Evolutionary conservation across 2,888 invertebrate genomes (phyloP), one percentile per base, ranked within the genome.

Genomic region (Macaria liturata): DNA sequence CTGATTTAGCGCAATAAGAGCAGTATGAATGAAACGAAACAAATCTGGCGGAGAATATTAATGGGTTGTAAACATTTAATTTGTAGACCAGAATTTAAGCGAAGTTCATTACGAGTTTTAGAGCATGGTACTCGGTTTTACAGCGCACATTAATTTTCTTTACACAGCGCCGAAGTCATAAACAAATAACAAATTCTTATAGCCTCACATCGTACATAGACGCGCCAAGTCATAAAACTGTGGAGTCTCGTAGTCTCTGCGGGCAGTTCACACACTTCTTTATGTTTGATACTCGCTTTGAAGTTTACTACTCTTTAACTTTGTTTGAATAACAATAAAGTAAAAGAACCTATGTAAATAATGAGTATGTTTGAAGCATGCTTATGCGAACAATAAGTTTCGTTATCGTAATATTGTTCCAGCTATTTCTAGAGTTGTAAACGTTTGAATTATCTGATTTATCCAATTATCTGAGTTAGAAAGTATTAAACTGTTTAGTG

Each of bases 211-310:
- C 47, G 9, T 46, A 43, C 43, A 39, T 52, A 59, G 50, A 42
- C 54, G 48, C 43, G 59, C 50, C 47, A 54, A 57, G 50, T 59
- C 61, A 49, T 61, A 64, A 61, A 67, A 61, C 48, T 43, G 45
- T 32, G 51, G 55, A 54, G 51, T 45, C 58, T 46, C 54, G 40
- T 50, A 52, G 51, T 49, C 50, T 54, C 51, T 30, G 56, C 49
- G 46, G 53, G 46, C 53, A 57, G 64, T 63, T 63, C 62, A 63
- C 57, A 48, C 56, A 59, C 60, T 59, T 61, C 57, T 57, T 57
- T 50, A 55, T 54, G 57, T 60, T 58, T 55, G 60, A 64, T 60
- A 49, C 52, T 42, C 51, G 56, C 56, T 61, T 66, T 64, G 54
- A 66, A 59, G 64, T 64, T 61, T 50, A 64, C 49, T 52, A 46